Percentiles rank a stretch among this genome's conserved stretches.
Conservation (phyloP, 2,113 vertebrate species). For the Crocuta crocuta region DNA sequence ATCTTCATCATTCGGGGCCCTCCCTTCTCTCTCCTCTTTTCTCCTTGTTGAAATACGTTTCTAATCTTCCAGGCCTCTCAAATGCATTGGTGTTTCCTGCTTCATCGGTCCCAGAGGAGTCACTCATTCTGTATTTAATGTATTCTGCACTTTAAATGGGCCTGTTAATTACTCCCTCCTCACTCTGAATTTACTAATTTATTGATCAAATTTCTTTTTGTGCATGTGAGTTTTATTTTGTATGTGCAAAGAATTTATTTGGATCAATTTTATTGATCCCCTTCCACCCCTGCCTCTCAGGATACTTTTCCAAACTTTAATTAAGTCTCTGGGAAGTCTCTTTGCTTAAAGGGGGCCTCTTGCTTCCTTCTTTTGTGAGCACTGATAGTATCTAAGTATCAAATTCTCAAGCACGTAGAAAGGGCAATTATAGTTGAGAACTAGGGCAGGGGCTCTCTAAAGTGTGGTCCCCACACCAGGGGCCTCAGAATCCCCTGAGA, state of each 20-base stretch:
- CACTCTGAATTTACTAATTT: slow-evolving; percentile 84
- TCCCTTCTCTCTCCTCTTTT: slow-evolving; percentile 65
- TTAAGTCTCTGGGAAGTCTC: slow-evolving; percentile 79
- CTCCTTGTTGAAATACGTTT: slow-evolving; percentile 80
- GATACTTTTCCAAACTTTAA: slow-evolving; percentile 81
- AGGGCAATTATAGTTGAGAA: slow-evolving; percentile 31
- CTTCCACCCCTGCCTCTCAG: slow-evolving; percentile 26
- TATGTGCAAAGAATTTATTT: slow-evolving; percentile 83
- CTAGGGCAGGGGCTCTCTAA: not conserved
- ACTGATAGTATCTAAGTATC: not conserved
- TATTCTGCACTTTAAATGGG: slow-evolving; percentile 77
- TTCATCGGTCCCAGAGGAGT: slow-evolving; percentile 73
- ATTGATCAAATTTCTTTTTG: slow-evolving; percentile 84
- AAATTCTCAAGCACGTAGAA: not conserved
- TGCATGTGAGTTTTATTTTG: slow-evolving; percentile 82
- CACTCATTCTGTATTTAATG: slow-evolving; percentile 81
- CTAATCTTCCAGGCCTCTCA: slow-evolving; percentile 78
- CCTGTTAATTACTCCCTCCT: slow-evolving; percentile 82
- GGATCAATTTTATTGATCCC: slow-evolving; percentile 80
- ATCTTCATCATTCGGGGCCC: slow-evolving; percentile 58
- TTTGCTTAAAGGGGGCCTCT: slow-evolving; percentile 61
- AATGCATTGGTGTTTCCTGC: slow-evolving; percentile 74
- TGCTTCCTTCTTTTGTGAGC: slow-evolving; percentile 48
- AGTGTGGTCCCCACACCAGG: not conserved
- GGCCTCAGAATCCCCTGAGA: not conserved